Evolutionary conservation across 2,113 vertebrate genomes (phyloP).

Genomic region (Laterallus jamaicensis): DNA sequence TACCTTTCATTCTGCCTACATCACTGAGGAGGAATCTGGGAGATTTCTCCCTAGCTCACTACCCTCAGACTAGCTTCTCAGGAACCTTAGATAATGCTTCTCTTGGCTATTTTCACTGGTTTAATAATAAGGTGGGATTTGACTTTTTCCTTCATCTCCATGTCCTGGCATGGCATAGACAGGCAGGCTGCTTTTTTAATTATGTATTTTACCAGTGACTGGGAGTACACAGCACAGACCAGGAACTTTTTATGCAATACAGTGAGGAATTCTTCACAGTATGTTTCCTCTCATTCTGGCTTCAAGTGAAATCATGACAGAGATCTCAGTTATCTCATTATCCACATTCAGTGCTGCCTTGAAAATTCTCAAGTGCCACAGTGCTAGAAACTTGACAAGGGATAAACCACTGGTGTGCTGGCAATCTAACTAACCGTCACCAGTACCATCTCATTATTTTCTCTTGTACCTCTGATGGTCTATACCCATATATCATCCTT

Average conservation of each 20-base stretch:
- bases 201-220: not conserved
- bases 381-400: not conserved
- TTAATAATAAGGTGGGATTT: not conserved
- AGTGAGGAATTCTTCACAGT: not conserved
- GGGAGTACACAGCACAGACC: not conserved
- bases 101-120: not conserved
- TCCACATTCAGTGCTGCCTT: not conserved
- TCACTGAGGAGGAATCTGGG: not conserved
- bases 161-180: not conserved
- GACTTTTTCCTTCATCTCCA: not conserved
- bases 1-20: not conserved
- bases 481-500: not conserved
- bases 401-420: not conserved
- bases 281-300: not conserved
- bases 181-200: not conserved
- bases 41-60: not conserved
- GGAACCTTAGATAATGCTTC: not conserved
- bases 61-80: not conserved
- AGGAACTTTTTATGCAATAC: not conserved
- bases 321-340: not conserved
- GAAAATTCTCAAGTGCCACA: not conserved
- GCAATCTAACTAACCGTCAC: not conserved
- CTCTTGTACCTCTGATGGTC: not conserved
- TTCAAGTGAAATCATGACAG: not conserved
- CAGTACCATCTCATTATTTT: not conserved